Evolutionary conservation across 2,797 vertebrate genomes (phyloP), one percentile per base, ranked within the genome.

Genomic region (Salmo trutta): DNA sequence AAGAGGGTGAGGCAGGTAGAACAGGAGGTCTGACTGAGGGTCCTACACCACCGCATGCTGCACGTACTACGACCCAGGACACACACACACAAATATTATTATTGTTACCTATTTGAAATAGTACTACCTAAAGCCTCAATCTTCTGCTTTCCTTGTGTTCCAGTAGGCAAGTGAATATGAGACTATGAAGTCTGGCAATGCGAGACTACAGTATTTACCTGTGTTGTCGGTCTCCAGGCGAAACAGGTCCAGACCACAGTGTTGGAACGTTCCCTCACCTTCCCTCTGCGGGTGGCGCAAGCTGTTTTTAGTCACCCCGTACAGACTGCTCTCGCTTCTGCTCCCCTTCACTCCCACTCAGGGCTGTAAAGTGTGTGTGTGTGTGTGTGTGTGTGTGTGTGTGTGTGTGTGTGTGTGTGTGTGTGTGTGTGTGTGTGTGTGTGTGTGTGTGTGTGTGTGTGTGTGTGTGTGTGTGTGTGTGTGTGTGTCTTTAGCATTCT

Each of bases 1-100:
- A 84, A 53, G 79, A 75, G 3, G 87, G 75, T 0, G 90, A 78
- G 0, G 86, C 84, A 74, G 73, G 91, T 94, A 94, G 88, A 94
- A 96, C 88, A 95, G 91, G 87, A 91, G 89, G 75, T 95, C 93
- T 0, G 94, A 94, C 90, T 93, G 92, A 75, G 86, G 88, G 89
- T 96, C 93, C 93, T 93, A 95, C n/a, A 95, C 93, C 70, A 93
- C 91, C 81, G 95, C 94, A 33, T 95, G 94, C 85, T 95, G 89
- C 54, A 96, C 81, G 8, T 92, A 95, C 95, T 94, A 96, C 1
- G 95, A 66, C 94, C 95, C 95, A 82, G 0, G 68, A 75, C 3
- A 70, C 10, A 62, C 66, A 81, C 2, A 77, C 47, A 75, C 19
- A 66, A 0, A 24, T n/a, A n/a, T n/a, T n/a, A n/a, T n/a, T n/a